These are phyloP conservation scores for Melanerpes aurifrons DNA, from an alignment of 2,113 vertebrate species.

Conservation along the genomic window DNA sequence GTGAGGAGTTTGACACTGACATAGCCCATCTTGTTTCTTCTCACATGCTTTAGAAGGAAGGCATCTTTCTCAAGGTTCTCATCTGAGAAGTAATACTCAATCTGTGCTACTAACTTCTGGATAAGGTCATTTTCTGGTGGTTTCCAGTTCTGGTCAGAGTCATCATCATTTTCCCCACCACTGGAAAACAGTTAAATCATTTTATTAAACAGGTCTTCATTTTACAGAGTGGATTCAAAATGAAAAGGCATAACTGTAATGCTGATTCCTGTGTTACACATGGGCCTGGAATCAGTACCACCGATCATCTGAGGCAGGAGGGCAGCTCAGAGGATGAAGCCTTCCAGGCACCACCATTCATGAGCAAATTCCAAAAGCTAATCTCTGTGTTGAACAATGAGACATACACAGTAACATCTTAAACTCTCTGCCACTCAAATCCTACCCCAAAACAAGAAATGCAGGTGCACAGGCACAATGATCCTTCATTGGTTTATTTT, in stretches of 20 bases:
- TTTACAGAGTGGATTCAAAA: background rate
- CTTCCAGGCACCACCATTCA: background rate
- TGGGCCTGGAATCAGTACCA: background rate
- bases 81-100: slow-evolving; percentile 96
- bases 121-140: slow-evolving; percentile 89
- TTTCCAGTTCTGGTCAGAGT: slow-evolving; percentile 84
- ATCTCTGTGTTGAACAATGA: background rate
- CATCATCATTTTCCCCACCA: slow-evolving; percentile 89
- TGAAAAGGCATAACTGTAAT: background rate
- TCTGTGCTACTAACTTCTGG: slow-evolving; percentile 90
- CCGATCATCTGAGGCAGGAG: background rate
- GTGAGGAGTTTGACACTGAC: slow-evolving; percentile 98
- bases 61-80: slow-evolving; percentile 97
- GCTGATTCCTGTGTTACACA: background rate
- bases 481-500: background rate
- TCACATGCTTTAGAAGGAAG: slow-evolving; percentile 94
- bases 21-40: slow-evolving; percentile 95
- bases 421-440: background rate
- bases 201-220: background rate
- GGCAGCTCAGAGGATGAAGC: background rate
- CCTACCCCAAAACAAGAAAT: background rate
- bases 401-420: background rate
- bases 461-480: background rate
- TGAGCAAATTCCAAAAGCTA: background rate
- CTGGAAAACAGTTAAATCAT: slow-evolving; percentile 69